Conservation (phyloP, 2,113 vertebrate species). For the Marcusenius ussheri region DNA sequence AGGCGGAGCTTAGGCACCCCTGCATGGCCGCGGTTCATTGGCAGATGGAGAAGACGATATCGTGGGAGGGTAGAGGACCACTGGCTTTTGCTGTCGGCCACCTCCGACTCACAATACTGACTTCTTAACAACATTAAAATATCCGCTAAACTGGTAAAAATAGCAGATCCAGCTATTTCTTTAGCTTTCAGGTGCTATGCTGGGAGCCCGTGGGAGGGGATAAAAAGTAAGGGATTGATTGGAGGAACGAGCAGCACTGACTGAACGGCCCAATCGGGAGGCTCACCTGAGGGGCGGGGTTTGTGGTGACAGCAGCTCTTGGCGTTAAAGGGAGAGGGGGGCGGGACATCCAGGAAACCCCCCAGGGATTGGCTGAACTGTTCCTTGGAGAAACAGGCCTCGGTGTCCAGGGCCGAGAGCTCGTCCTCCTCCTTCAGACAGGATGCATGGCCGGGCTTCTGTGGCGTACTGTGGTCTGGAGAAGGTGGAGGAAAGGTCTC, state of each 20-base stretch:
- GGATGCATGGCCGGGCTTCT: constrained; percentile 37
- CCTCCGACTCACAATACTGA: neutral
- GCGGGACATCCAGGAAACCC: constrained; percentile 57
- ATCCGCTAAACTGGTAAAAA: neutral
- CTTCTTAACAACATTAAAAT: neutral
- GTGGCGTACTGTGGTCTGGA: constrained; percentile 46
- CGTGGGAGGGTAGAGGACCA: neutral
- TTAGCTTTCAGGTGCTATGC: neutral
- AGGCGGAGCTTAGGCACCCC: neutral
- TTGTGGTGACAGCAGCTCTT: constrained; percentile 39
- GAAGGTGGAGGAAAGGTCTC: neutral
- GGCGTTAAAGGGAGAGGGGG: constrained; percentile 40
- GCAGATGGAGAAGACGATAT: neutral
- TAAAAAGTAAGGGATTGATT: neutral
- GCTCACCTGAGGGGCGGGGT: constrained; percentile 46
- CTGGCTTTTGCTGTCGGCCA: neutral
- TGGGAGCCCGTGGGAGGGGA: neutral
- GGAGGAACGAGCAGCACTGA: neutral
- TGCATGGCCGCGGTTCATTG: neutral
- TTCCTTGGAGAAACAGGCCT: constrained; percentile 46
- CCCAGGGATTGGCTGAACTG: constrained; percentile 43
- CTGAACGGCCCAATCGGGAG: neutral
- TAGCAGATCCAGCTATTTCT: neutral
- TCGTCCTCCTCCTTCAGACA: constrained; percentile 47
- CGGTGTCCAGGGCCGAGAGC: neutral